Evolutionary conservation across 2,888 invertebrate species (phyloP).

Genomic region (Opisthograptis luteolata): DNA sequence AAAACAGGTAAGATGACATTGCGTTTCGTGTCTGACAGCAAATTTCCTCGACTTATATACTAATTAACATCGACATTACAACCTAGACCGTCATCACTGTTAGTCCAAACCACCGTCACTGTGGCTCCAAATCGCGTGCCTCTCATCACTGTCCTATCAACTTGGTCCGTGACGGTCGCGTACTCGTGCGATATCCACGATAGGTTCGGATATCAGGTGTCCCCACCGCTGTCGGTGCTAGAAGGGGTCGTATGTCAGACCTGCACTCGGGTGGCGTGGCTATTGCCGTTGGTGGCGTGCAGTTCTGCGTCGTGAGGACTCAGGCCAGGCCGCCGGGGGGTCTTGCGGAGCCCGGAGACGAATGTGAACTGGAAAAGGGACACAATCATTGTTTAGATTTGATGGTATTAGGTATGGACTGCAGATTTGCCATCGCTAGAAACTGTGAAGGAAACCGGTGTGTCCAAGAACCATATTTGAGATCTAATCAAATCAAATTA

Average conservation of each 20-base stretch:
- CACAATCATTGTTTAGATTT: too few species aligned
- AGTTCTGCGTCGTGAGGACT: slow-evolving; percentile 69
- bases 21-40: too few species aligned
- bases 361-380: slow-evolving; percentile 65
- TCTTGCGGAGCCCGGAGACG: slow-evolving; percentile 72
- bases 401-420: too few species aligned
- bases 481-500: too few species aligned
- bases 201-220: slow-evolving; percentile 60
- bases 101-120: not conserved
- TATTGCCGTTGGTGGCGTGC: slow-evolving; percentile 73
- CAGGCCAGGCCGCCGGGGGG: slow-evolving; percentile 53
- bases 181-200: slow-evolving; percentile 78
- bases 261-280: slow-evolving; percentile 61
- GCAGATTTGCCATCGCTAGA: too few species aligned
- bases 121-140: not conserved
- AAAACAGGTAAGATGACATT: too few species aligned
- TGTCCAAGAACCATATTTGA: too few species aligned
- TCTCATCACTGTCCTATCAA: not conserved
- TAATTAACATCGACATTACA: too few species aligned
- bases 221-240: slow-evolving; percentile 56
- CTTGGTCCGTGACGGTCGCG: slow-evolving; percentile 22
- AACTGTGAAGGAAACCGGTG: too few species aligned
- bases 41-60: too few species aligned
- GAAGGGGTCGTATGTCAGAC: slow-evolving; percentile 69
- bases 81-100: not conserved